Evolutionary conservation across 2,797 vertebrate genomes (phyloP), one percentile per base, ranked within the genome.

Genomic region (Fratercula arctica): DNA sequence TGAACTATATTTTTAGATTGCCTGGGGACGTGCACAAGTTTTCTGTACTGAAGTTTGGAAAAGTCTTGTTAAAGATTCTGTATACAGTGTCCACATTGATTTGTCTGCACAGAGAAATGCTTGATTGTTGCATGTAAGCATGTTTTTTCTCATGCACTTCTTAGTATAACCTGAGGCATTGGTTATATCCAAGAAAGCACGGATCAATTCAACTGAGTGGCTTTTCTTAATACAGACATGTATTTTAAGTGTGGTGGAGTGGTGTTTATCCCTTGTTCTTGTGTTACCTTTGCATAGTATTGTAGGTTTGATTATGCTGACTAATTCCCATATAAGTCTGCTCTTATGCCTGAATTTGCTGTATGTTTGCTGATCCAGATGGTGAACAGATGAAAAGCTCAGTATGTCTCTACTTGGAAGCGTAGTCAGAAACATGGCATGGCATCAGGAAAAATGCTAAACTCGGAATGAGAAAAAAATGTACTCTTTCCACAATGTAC

Each of bases 321-420:
- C n/a, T 95, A 43, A 88, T 90, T 90, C 66, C 50, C 18, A 4
- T 50, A 50, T 25, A 91, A 83, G 15, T 90, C 39, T 95, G 48
- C 43, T 91, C 41, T 77, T 86, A 6, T 53, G n/a, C 29, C 31
- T 91, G 76, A 54, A 64, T 94, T 94, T 85, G 45, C 64, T 94
- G 23, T 83, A 21, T 85, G 31, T 76, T 93, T 93, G 90, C 69
- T 91, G 76, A 78, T 95, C 85, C 93, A 96, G 93, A 94, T 95
- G 90, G 90, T 86, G 93, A 95, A n/a, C 82, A 97, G 87, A 86
- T 96, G 83, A 97, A 88, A 95, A 95, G 76, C 94, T 96, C 94
- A 91, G 91, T 94, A 72, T 91, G 82, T 67, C 60, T 91, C 48
- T 93, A 11, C 66, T 96, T 91, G 93, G 76, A 96, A 88, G 14